A percentile compares a stretch with the other conserved stretches of the same genome.
Evolutionary conservation across 2,888 invertebrate genomes (phyloP).

Genomic region (Hedychridium roseum): DNA sequence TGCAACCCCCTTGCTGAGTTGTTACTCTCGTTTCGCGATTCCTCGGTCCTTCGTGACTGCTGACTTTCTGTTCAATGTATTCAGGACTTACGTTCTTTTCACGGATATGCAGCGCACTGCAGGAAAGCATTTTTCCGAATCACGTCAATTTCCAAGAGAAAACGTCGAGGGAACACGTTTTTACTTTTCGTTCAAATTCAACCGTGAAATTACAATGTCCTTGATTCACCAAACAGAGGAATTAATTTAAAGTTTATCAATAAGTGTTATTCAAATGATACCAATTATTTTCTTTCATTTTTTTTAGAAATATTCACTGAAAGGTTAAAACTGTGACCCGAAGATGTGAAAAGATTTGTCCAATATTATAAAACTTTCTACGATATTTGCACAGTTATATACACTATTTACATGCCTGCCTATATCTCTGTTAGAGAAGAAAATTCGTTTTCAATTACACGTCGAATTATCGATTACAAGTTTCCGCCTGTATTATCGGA

Average conservation of each 20-base stretch:
- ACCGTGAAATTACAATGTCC: conserved; percentile 1
- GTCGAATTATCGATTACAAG: no score
- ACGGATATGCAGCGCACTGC: no score
- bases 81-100: no score
- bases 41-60: no score
- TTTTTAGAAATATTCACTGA: conserved; percentile 9
- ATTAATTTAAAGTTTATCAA: conserved; percentile 5
- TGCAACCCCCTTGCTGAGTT: conserved; percentile 41
- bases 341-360: conserved; percentile 12
- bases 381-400: no score
- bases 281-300: conserved; percentile 7
- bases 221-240: conserved; percentile 6
- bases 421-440: conserved; percentile 12
- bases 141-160: no score
- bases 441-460: conserved; percentile 32
- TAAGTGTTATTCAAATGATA: background rate
- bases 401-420: conserved; percentile 13
- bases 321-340: conserved; percentile 7
- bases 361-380: conserved; percentile 19
- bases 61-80: no score
- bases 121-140: no score
- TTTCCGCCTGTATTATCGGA: no score
- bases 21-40: conserved; percentile 42
- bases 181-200: conserved; percentile 7
- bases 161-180: no score